Percentiles rank a stretch among this genome's conserved stretches.
These are phyloP conservation scores for Gisinianus flammeolus DNA, from an alignment of 2,888 invertebrate genomes.

Conservation along the genomic window DNA sequence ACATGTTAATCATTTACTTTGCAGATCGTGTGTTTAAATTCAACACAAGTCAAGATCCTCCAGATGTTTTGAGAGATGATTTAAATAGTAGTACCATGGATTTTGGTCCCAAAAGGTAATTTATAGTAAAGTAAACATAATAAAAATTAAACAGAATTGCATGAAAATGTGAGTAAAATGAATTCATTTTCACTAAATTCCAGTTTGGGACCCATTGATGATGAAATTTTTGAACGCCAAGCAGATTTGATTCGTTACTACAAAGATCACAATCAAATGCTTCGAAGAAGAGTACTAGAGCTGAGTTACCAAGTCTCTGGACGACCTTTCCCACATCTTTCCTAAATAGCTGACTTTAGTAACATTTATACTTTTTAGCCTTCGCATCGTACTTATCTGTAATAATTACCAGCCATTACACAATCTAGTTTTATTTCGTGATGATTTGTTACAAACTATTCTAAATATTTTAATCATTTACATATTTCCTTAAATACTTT, in stretches of 20 bases:
- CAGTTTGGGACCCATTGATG: conserved; percentile 64
- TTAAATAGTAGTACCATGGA: conserved; percentile 66
- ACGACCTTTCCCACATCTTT: conserved; percentile 19
- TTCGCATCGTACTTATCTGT: too few relatives aligned
- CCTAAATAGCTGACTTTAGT: neutral
- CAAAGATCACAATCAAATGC: conserved; percentile 71
- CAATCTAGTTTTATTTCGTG: conserved; percentile 3
- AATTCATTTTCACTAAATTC: neutral
- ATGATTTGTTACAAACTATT: neutral
- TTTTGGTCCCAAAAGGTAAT: conserved; percentile 58
- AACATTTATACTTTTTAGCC: neutral
- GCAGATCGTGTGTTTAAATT: conserved; percentile 69
- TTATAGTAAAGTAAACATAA: neutral
- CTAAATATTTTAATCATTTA: neutral
- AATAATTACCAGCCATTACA: neutral
- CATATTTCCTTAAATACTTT: neutral
- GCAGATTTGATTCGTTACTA: conserved; percentile 74
- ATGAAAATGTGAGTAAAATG: neutral
- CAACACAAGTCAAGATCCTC: conserved; percentile 67
- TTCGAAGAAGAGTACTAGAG: conserved; percentile 71
- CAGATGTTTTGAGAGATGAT: conserved; percentile 71
- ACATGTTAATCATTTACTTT: conserved; percentile 38
- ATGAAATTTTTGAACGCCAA: conserved; percentile 73
- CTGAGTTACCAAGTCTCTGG: conserved; percentile 65
- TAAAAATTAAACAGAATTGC: neutral